Evolutionary conservation across 2,113 vertebrate species (phyloP).

Genomic region (Puntigrus tetrazona): DNA sequence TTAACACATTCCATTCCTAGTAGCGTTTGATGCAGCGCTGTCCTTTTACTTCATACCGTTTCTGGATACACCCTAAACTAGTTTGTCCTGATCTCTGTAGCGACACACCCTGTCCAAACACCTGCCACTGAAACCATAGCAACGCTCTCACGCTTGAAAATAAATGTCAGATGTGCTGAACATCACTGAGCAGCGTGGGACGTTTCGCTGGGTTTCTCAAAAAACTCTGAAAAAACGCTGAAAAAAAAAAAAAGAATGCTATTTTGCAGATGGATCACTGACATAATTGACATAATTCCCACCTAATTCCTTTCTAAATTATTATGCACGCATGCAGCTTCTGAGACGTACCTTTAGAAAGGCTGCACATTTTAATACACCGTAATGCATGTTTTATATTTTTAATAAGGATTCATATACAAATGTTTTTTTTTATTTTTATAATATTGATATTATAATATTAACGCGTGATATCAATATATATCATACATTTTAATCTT

Average conservation of each 20-base stretch:
- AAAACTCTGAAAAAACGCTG: background rate
- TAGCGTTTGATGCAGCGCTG: background rate
- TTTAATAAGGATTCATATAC: background rate
- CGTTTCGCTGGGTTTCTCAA: background rate
- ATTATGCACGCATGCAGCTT: background rate
- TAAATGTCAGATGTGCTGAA: background rate
- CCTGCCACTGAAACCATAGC: slow-evolving; percentile 59
- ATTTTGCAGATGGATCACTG: too few relatives aligned
- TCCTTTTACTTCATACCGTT: slow-evolving; percentile 35
- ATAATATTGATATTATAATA: too few relatives aligned
- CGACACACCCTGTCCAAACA: slow-evolving; percentile 73
- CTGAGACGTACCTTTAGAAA: background rate
- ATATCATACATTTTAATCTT: background rate
- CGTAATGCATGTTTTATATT: too few relatives aligned
- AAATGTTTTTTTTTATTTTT: too few relatives aligned
- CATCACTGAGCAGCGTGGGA: background rate
- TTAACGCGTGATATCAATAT: background rate
- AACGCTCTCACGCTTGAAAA: slow-evolving; percentile 54
- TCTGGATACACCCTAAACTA: slow-evolving; percentile 61
- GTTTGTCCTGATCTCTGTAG: slow-evolving; percentile 67
- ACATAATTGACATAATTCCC: too few relatives aligned
- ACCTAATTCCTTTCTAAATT: background rate
- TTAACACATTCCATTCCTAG: slow-evolving; percentile 1
- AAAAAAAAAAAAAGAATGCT: too few relatives aligned
- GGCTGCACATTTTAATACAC: background rate